phyloP scores from a whole-genome alignment of 92 coral and sea anemone genomes.

The Phenganax stokvisi region DNA sequence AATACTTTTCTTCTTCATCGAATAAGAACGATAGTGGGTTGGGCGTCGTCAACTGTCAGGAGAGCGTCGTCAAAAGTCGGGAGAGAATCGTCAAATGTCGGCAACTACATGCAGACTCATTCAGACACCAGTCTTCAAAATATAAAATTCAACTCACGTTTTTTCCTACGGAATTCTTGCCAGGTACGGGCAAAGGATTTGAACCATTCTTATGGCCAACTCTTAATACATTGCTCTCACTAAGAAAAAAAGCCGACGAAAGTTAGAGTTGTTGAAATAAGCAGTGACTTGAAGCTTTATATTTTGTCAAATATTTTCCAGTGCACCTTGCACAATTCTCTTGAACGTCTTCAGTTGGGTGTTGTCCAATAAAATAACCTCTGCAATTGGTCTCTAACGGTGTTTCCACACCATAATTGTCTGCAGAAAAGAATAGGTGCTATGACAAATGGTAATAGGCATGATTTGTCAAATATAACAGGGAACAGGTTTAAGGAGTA shows the following conservation, averaged over 20 bases:
- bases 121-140: background rate
- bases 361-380: slow-evolving; percentile 16
- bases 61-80: too few relatives aligned
- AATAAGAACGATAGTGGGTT: too few relatives aligned
- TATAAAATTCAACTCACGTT: background rate
- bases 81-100: too few relatives aligned
- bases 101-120: background rate
- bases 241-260: background rate
- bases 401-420: background rate
- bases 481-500: background rate
- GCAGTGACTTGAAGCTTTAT: background rate
- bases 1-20: too few relatives aligned
- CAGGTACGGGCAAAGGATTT: slow-evolving; percentile 27
- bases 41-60: too few relatives aligned
- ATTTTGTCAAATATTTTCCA: too few relatives aligned
- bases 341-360: background rate
- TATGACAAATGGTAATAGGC: too few relatives aligned
- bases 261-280: background rate
- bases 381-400: slow-evolving; percentile 3
- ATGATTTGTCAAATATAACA: background rate
- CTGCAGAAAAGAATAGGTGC: background rate
- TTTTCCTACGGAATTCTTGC: background rate
- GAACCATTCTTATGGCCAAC: slow-evolving; percentile 8
- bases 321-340: slow-evolving; percentile 23
- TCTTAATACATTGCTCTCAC: slow-evolving; percentile 2